Conservation (phyloP, 1,140 invertebrate genomes). For the Bombus waltoni region DNA sequence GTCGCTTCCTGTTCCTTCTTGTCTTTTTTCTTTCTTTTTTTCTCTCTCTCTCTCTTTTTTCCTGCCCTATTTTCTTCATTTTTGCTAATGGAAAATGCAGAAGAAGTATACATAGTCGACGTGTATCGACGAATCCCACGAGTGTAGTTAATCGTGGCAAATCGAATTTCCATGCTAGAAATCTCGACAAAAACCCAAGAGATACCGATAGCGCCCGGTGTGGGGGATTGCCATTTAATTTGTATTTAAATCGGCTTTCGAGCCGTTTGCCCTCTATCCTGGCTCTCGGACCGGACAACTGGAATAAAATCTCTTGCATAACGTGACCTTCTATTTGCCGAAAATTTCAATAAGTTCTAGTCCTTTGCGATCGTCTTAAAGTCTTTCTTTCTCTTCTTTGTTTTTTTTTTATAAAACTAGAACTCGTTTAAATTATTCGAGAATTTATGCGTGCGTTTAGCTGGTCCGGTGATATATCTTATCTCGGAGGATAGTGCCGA, state of each 20-base stretch:
- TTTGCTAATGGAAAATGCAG: background rate
- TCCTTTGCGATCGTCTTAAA: background rate
- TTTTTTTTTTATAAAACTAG: background rate
- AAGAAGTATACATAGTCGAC: background rate
- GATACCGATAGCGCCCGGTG: slow-evolving; percentile 30
- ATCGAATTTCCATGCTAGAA: slow-evolving; percentile 67
- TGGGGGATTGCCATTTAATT: slow-evolving; percentile 70
- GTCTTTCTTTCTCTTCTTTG: too few species aligned
- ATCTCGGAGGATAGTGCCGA: background rate
- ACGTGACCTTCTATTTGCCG: slow-evolving; percentile 17
- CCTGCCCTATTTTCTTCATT: background rate
- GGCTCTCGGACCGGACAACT: background rate
- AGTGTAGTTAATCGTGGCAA: slow-evolving; percentile 59
- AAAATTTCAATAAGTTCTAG: slow-evolving; percentile 37
- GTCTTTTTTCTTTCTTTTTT: background rate
- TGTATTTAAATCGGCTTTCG: slow-evolving; percentile 73
- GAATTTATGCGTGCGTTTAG: background rate
- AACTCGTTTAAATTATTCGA: slow-evolving; percentile 10
- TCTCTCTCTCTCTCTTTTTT: background rate
- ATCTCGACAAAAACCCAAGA: slow-evolving; percentile 50
- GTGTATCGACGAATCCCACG: background rate
- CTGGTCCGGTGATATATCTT: background rate
- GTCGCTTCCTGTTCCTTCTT: accelerated
- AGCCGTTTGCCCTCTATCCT: slow-evolving; percentile 13
- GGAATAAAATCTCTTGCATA: slow-evolving; percentile 35